Evolutionary conservation across 2,888 invertebrate genomes (phyloP).

Genomic region (Sympetrum striolatum): DNA sequence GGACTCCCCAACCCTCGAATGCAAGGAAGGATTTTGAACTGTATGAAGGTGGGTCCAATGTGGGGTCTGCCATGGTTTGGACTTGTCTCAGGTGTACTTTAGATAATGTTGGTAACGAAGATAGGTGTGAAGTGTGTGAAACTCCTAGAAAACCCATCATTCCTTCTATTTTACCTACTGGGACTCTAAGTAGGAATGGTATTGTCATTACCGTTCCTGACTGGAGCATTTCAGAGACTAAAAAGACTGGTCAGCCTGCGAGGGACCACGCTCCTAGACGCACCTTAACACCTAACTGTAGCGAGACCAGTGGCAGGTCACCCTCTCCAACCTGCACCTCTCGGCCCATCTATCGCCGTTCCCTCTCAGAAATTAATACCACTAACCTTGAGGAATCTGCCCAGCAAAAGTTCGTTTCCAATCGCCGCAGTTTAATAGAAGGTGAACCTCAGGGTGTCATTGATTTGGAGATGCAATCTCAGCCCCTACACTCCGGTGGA

Average conservation of each 20-base stretch:
- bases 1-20: constrained; percentile 55
- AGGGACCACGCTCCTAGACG: not conserved
- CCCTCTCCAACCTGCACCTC: constrained; percentile 21
- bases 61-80: constrained; percentile 60
- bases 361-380: constrained; percentile 61
- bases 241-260: constrained; percentile 53
- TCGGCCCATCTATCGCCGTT: constrained; percentile 61
- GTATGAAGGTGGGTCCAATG: constrained; percentile 58
- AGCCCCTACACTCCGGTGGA: constrained; percentile 60
- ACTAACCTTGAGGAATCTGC: constrained; percentile 52
- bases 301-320: constrained; percentile 16
- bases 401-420: constrained; percentile 53
- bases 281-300: constrained; percentile 8
- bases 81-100: constrained; percentile 78
- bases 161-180: constrained; percentile 46
- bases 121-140: constrained; percentile 78
- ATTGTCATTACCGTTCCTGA: constrained; percentile 62
- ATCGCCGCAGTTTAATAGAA: constrained; percentile 56
- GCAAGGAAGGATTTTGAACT: constrained; percentile 62
- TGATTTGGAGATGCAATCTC: constrained; percentile 56
- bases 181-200: constrained; percentile 60
- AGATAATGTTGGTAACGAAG: constrained; percentile 71
- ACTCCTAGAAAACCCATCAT: constrained; percentile 64
- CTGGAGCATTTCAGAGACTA: constrained; percentile 59
- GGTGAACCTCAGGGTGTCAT: constrained; percentile 52